A percentile compares a stretch with the other conserved stretches of the same genome.
These are phyloP conservation scores for Corydoras sp. DNA, from an alignment of 2,113 vertebrate species.

Conservation along the genomic window DNA sequence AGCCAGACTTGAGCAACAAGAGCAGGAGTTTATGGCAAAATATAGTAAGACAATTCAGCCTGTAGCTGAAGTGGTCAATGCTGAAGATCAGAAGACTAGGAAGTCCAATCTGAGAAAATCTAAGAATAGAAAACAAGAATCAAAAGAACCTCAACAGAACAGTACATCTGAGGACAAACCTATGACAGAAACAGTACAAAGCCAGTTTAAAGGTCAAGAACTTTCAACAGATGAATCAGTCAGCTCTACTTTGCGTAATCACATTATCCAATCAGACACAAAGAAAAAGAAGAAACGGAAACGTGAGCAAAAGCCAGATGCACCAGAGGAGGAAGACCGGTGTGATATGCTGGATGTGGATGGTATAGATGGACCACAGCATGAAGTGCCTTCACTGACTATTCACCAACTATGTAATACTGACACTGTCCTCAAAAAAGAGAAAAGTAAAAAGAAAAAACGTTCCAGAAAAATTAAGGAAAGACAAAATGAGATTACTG, in stretches of 20 bases:
- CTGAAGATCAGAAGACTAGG: conserved; percentile 2
- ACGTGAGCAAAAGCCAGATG: no score
- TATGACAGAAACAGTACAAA: no score
- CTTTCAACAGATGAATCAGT: no score
- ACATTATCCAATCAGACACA: background rate
- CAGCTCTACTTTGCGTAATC: no score
- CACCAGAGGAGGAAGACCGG: conserved; percentile 2
- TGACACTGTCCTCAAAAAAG: background rate
- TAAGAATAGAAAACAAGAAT: conserved; percentile 19
- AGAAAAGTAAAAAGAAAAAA: background rate
- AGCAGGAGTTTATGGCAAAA: conserved; percentile 78
- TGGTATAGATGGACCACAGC: conserved; percentile 11
- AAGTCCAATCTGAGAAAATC: no score
- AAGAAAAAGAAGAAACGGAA: conserved; percentile 41
- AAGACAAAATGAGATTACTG: background rate
- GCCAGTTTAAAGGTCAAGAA: no score
- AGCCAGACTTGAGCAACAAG: conserved; percentile 84
- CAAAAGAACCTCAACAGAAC: background rate
- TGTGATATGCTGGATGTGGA: background rate
- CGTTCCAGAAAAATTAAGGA: background rate
- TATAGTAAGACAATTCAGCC: conserved; percentile 45
- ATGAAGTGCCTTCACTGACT: background rate
- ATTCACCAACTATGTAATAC: background rate
- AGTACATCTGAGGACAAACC: no score
- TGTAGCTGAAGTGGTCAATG: background rate